Conservation (phyloP, 2,113 vertebrate genomes). For the Tetrax tetrax region DNA sequence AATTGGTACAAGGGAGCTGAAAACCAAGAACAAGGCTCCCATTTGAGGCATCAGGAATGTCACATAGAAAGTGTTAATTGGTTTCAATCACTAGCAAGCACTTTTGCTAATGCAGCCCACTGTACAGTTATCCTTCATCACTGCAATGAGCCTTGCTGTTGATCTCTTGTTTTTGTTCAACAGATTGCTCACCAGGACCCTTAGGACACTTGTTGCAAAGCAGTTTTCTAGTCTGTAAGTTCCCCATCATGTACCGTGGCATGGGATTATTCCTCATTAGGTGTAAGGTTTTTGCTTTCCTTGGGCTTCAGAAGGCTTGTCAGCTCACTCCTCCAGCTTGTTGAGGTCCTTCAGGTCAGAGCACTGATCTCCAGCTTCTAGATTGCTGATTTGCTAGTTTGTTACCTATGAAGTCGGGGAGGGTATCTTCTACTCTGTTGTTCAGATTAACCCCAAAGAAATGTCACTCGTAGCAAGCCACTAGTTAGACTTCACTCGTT, state of each 20-base stretch:
- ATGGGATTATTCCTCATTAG: not conserved
- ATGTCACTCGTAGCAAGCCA: fast-evolving
- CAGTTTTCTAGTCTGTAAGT: not conserved
- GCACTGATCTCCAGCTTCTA: not conserved
- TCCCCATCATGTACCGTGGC: fast-evolving
- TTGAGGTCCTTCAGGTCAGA: not conserved
- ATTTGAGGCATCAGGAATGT: not conserved
- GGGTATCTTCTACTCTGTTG: not conserved
- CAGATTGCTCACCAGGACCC: not conserved
- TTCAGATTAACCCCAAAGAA: not conserved
- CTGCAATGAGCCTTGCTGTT: not conserved
- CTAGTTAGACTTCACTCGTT: not conserved
- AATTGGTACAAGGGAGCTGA: not conserved
- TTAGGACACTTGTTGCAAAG: not conserved
- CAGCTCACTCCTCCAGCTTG: not conserved
- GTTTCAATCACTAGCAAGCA: not conserved
- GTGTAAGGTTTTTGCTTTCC: not conserved
- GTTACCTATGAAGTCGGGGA: not conserved
- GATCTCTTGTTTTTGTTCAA: not conserved
- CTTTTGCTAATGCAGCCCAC: not conserved
- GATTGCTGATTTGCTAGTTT: not conserved
- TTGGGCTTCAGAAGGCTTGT: not conserved
- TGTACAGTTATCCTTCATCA: not conserved
- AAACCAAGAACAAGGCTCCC: not conserved
- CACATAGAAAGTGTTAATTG: not conserved